Base-by-base conservation (phyloP, 1,140 invertebrate species). In the Ceratoteleas bidentatus region DNA sequence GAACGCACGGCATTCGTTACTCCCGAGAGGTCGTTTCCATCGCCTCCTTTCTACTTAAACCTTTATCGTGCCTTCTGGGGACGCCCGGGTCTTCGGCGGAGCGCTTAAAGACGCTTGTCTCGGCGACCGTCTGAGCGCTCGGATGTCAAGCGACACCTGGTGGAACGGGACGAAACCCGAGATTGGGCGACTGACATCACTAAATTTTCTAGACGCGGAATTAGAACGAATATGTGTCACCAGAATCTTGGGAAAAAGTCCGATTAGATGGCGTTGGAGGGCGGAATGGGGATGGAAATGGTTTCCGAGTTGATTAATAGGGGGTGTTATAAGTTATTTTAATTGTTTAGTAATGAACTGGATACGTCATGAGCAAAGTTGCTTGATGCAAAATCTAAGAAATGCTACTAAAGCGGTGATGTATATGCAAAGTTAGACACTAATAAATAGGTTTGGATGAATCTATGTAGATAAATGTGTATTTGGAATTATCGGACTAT, bases 1-100 rank as follows among this genome's bases (percentile, higher is more conserved):
- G 88, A 88, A 89, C 86, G 88, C 87, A 45, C 79, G 85, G 85
- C 83, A 90, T 90, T 88, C 83, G 87, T 85, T 89, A 86, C 82
- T 85, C 84, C 79, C 76, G 76, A 66, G 83, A 85, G 66, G 68
- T 77, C 76, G 74, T 79, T 70, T 70, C 60, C 64, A 70, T 65
- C 72, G 65, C 62, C 58, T 75, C 53, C 70, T 72, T 72, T 61
- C 53, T 61, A 60, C 64, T 81, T 75, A 14, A 75, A 76, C 65
- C 66, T 75, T 81, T 76, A 81, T 81, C 79, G 53, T 68, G 70
- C 68, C 60, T 75, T 77, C 60, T 73, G 66, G 72, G 72, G 68
- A 57, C 65, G 62, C 45, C 60, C 49, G 34, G 54, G 65, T 70
- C 65, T 79, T 73, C 40, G 66, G 49, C 32, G 62, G 8, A 68